These are phyloP conservation scores for Cheilosia scutellata DNA, from an alignment of 2,888 invertebrate genomes.

Conservation along the genomic window DNA sequence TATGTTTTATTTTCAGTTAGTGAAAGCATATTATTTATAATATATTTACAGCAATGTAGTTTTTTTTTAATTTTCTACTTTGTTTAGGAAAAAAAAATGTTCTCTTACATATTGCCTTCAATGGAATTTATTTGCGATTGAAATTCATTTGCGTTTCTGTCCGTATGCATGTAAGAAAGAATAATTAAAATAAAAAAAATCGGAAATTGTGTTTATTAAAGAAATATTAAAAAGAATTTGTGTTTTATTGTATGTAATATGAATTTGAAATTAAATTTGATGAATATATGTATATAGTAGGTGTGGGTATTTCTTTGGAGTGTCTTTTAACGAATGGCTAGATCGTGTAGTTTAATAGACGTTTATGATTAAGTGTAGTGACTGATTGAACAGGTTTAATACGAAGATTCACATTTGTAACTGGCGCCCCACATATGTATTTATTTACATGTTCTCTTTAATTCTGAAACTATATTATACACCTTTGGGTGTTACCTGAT, in stretches of 20 bases:
- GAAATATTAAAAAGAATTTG: conserved; percentile 14
- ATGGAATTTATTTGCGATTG: conserved; percentile 76
- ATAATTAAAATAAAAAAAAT: conserved; percentile 34
- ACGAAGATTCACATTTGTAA: too few species aligned
- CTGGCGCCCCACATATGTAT: too few species aligned
- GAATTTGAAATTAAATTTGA: not conserved
- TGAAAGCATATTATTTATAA: conserved; percentile 3
- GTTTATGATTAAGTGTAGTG: not conserved
- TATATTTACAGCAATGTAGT: conserved; percentile 35
- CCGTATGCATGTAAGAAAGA: conserved; percentile 70
- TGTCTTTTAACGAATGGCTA: not conserved
- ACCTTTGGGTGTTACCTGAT: too few species aligned
- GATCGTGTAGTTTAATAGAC: not conserved
- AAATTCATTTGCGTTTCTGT: conserved; percentile 71
- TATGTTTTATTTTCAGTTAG: not conserved
- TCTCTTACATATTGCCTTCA: conserved; percentile 77
- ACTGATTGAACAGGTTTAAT: too few species aligned
- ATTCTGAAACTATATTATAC: too few species aligned
- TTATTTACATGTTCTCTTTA: too few species aligned
- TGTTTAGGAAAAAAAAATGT: conserved; percentile 41
- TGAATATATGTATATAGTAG: not conserved
- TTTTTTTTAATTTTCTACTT: conserved; percentile 14
- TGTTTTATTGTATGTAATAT: conserved; percentile 27
- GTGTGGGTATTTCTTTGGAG: not conserved
- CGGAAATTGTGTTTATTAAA: conserved; percentile 41